Evolutionary conservation across 2,888 invertebrate genomes (phyloP).

Genomic region (Cataglyphis cursor): DNA sequence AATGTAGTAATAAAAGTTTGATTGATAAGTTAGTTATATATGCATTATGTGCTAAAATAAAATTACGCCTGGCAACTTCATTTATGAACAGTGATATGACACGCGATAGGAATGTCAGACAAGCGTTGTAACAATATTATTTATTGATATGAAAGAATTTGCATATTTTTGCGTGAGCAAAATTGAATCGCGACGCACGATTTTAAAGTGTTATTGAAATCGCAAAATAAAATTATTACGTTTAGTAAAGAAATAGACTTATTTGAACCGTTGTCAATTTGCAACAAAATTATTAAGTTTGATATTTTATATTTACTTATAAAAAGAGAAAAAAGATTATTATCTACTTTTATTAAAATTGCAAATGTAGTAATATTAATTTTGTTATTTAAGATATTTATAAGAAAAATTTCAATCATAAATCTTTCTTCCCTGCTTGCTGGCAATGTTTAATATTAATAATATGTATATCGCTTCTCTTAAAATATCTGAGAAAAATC

Average conservation of each 20-base stretch:
- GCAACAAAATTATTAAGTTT: neutral
- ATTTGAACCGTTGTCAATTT: conserved; percentile 11
- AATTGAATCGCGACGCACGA: neutral
- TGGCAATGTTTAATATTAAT: conserved; percentile 23
- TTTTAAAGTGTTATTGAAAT: conserved; percentile 4
- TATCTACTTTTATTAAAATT: neutral
- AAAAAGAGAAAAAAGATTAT: neutral
- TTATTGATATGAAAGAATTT: conserved; percentile 17
- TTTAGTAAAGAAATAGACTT: conserved; percentile 24
- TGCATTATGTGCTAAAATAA: neutral
- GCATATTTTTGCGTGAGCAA: neutral
- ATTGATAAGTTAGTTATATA: neutral
- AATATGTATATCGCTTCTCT: neutral
- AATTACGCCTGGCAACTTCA: neutral
- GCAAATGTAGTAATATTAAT: neutral
- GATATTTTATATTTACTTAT: neutral
- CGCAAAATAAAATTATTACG: neutral
- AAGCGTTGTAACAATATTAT: neutral
- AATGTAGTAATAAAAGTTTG: neutral
- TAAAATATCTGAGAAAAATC: neutral
- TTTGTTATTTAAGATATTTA: neutral
- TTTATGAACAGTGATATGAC: neutral
- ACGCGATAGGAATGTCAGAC: neutral
- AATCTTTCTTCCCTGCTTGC: neutral
- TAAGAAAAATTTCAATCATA: neutral